Evolutionary conservation across 2,797 vertebrate species (phyloP), one percentile per base, ranked within the genome.

Genomic region (Nothura maculosa): DNA sequence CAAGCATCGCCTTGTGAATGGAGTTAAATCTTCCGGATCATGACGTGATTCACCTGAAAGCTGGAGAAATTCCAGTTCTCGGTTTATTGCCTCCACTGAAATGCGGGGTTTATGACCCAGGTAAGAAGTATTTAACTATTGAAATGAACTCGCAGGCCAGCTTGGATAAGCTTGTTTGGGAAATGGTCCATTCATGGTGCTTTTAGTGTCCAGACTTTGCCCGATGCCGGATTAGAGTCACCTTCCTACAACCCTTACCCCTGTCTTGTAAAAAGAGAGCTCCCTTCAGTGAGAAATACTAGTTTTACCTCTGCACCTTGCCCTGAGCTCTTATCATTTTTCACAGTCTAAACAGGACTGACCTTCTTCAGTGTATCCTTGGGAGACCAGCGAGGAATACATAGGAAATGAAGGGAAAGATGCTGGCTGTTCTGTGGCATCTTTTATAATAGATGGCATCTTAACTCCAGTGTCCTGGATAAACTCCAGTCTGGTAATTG

Each of bases 401-500:
- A 1, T 79, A 87, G 90, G 92, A 95, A 94, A 93, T 79, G 87
- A 91, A 48, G 43, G 80, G 74, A 93, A 90, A 73, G 90, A 92
- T 58, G 82, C 89, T 91, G 85, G 87, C 86, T 92, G 48, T 91
- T 79, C 90, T 50, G 63, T 89, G 93, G 89, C 92, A 96, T 92
- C 94, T 95, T 94, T 95, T 95, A 78, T 93, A 96, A 96, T 52
- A 86, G 94, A 94, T 92, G 85, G 89, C 92, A 85, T 95, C 92
- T 75, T 95, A 95, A 95, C 91, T 91, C 91, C 92, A 88, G 91
- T 93, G 91, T 96, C 89, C 94, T 96, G 94, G 93, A 94, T 43
- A 92, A 91, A 95, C 61, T 95, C 93, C 95, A 96, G 92, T 86
- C 93, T 96, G 82, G 80, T 95, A 96, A 96, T 94, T 95, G 93